Percentiles rank a stretch among this genome's conserved stretches.
These are phyloP conservation scores for Echinarachnius parma DNA, from an alignment of 53 echinoderm and acorn worm species.

Conservation along the genomic window DNA sequence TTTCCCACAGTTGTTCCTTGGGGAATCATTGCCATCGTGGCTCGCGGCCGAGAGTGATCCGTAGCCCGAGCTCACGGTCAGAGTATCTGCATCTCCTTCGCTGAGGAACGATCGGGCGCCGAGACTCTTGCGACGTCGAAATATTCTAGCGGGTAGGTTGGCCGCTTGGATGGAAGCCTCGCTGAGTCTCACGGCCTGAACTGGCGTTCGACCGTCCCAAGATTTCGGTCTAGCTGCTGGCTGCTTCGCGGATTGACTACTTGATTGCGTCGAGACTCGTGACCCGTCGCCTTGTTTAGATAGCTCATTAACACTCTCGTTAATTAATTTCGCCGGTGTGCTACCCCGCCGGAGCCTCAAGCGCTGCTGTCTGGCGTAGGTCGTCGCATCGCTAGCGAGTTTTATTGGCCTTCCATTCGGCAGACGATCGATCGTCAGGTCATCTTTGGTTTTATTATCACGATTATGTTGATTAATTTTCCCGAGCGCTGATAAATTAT, in stretches of 20 bases:
- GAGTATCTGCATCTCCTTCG: constrained; percentile 32
- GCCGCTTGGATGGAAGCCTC: background rate
- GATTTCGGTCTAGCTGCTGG: background rate
- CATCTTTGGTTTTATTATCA: background rate
- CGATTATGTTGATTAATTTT: background rate
- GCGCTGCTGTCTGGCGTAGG: too few species aligned
- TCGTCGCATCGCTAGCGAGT: too few species aligned
- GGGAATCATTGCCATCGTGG: background rate
- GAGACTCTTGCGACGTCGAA: background rate
- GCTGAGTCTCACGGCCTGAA: constrained; percentile 10
- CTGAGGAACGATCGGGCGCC: constrained; percentile 20
- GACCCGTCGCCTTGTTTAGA: constrained; percentile 21
- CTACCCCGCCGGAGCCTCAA: too few species aligned
- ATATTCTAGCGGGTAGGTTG: background rate
- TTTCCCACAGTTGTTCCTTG: background rate
- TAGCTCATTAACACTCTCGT: constrained; percentile 24
- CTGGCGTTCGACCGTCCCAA: too few species aligned
- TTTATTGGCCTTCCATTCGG: too few species aligned
- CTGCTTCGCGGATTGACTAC: background rate
- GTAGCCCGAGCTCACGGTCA: constrained; percentile 18
- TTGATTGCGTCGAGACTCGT: too few species aligned
- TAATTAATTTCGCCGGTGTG: constrained; percentile 2
- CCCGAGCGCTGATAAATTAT: background rate
- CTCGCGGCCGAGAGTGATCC: background rate
- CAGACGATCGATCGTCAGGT: too few species aligned